A percentile compares a stretch with the other conserved stretches of the same genome.
Conservation (phyloP, 1,140 invertebrate genomes). For the Orius insidiosus region DNA sequence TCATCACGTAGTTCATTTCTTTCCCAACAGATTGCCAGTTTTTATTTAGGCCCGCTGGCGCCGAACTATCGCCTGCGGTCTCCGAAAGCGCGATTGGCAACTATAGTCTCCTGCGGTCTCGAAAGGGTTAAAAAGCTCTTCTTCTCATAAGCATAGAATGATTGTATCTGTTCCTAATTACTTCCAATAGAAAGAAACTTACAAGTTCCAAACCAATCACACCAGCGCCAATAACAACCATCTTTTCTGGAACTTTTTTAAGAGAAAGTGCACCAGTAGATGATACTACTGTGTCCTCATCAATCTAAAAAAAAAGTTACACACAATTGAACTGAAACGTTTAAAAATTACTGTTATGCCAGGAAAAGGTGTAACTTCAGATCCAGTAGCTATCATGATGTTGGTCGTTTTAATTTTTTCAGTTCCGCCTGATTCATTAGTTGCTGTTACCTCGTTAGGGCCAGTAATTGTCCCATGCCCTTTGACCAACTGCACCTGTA, state of each 20-base stretch:
- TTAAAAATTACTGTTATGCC: constrained; percentile 42
- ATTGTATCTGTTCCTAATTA: too few relatives aligned
- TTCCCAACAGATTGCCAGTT: too few relatives aligned
- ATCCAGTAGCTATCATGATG: constrained; percentile 95
- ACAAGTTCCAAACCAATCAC: constrained; percentile 95
- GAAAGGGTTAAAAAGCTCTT: too few relatives aligned
- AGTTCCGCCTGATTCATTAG: constrained; percentile 59
- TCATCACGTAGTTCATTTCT: too few relatives aligned
- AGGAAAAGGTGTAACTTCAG: constrained; percentile 94
- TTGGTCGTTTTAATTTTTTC: constrained; percentile 88
- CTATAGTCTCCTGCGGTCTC: too few relatives aligned
- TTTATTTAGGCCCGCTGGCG: too few relatives aligned
- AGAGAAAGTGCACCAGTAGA: constrained; percentile 93
- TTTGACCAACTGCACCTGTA: constrained; percentile 50
- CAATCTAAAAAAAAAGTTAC: constrained; percentile 41
- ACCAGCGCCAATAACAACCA: constrained; percentile 96
- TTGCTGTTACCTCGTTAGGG: constrained; percentile 80
- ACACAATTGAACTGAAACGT: neutral
- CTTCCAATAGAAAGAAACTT: constrained; percentile 26
- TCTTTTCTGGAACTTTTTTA: constrained; percentile 71
- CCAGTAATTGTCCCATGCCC: constrained; percentile 90
- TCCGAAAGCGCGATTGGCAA: too few relatives aligned
- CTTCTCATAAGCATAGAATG: too few relatives aligned
- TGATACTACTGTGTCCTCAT: constrained; percentile 88
- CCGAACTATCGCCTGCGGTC: too few relatives aligned